These are phyloP conservation scores for Pseudopleuronectes americanus DNA, from an alignment of 2,797 vertebrate genomes.

Conservation along the genomic window DNA sequence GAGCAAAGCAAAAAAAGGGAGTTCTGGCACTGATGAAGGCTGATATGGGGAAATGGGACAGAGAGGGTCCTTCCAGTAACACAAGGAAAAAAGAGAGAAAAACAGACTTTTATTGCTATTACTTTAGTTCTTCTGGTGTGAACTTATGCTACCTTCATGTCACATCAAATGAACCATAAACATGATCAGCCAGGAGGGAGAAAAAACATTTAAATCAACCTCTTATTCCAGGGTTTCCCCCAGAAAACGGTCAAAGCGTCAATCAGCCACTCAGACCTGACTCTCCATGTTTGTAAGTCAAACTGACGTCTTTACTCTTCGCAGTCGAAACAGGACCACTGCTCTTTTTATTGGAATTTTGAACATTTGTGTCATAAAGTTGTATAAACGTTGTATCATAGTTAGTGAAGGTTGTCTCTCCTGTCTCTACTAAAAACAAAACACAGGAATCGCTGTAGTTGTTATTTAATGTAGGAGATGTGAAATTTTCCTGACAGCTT, in stretches of 20 bases:
- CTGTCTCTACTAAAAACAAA: no score
- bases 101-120: conserved; percentile 15
- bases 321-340: not conserved
- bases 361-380: conserved; percentile 4
- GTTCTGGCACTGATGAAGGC: conserved; percentile 25
- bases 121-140: conserved; percentile 3
- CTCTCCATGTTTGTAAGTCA: not conserved
- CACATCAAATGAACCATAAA: conserved; percentile 17
- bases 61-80: conserved; percentile 27
- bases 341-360: conserved; percentile 4
- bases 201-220: conserved; percentile 6
- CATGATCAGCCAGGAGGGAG: not conserved
- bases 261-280: not conserved
- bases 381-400: not conserved
- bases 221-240: conserved; percentile 12
- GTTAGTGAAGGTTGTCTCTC: not conserved
- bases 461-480: not conserved
- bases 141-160: conserved; percentile 10
- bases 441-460: no score
- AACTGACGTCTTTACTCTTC: not conserved
- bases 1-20: conserved; percentile 30
- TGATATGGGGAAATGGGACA: conserved; percentile 47
- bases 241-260: not conserved
- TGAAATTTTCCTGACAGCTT: not conserved
- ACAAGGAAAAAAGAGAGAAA: not conserved